These are phyloP conservation scores for Pygoscelis adeliae DNA, from an alignment of 2,113 vertebrate genomes.

Conservation along the genomic window DNA sequence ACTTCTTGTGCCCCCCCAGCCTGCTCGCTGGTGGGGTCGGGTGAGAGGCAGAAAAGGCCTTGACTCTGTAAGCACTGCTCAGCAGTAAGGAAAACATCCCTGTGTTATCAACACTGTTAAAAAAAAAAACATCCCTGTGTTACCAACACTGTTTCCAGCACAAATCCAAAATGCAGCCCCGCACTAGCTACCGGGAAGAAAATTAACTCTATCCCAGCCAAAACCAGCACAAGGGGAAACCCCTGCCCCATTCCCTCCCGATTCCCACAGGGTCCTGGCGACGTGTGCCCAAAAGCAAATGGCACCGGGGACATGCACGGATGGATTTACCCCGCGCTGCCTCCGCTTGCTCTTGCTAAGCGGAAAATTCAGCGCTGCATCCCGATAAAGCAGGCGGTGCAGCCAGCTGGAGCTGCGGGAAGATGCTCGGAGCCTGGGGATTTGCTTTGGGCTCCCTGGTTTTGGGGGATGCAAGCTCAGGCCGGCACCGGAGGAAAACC, in stretches of 20 bases:
- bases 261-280: accelerated
- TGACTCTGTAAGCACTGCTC: too few species aligned
- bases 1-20: too few species aligned
- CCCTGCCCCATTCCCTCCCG: not conserved
- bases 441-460: not conserved
- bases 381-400: not conserved
- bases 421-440: not conserved
- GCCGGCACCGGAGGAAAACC: not conserved
- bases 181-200: too few species aligned
- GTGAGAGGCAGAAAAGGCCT: too few species aligned
- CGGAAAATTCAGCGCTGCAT: accelerated
- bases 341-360: not conserved
- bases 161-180: too few species aligned
- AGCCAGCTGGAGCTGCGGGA: not conserved
- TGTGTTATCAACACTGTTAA: too few species aligned
- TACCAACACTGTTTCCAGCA: too few species aligned
- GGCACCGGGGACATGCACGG: accelerated
- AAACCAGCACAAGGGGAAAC: not conserved
- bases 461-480: not conserved
- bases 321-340: accelerated
- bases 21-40: too few species aligned
- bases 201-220: too few species aligned
- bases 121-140: too few species aligned
- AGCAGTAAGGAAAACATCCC: too few species aligned
- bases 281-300: not conserved